Evolutionary conservation across 2,888 invertebrate species (phyloP), one percentile per base, ranked within the genome.

Genomic region (Drosophila cyrtoloma): DNA sequence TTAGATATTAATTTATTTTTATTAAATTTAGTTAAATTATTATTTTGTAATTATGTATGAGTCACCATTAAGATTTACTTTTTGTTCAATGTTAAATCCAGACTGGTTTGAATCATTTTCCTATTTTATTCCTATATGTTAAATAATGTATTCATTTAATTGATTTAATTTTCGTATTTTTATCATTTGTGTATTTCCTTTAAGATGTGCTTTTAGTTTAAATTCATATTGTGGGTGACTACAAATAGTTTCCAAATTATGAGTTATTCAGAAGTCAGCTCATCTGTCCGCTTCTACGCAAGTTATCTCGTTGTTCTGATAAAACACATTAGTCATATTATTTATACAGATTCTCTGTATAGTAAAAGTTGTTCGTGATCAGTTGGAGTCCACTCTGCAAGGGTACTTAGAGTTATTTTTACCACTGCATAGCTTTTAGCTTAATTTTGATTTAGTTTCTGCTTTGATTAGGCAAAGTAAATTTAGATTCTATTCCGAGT

Each of bases 181-280:
- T 1, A 1, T 22, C 3, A 44, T 14, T n/a, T 42, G 10, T n/a
- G 5, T 42, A 0, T 0, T 42, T 2, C 4, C 2, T 0, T n/a
- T 42, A n/a, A 10, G 5, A n/a, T n/a, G 10, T n/a, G 42, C 2
- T 10, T n/a, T 42, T n/a, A 1, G 42, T 42, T 42, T n/a, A 42
- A 42, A 10, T n/a, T 42, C 10, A n/a, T 2, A 2, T n/a, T 42
- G 1, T n/a, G 4, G n/a, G 1, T 10, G 5, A 10, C 10, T n/a
- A 10, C 9, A 10, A n/a, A n/a, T 10, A 5, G 5, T n/a, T n/a
- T 42, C 2, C 10, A n/a, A n/a, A 10, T 5, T 42, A 42, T 10
- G 1, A n/a, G 5, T n/a, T n/a, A n/a, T 42, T 10, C 42, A 42
- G 10, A 42, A 42, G 10, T 42, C 42, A 10, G 10, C 10, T 0